These are phyloP conservation scores for Plectrocnemia conspersa DNA, from an alignment of 1,140 invertebrate genomes.

Conservation along the genomic window DNA sequence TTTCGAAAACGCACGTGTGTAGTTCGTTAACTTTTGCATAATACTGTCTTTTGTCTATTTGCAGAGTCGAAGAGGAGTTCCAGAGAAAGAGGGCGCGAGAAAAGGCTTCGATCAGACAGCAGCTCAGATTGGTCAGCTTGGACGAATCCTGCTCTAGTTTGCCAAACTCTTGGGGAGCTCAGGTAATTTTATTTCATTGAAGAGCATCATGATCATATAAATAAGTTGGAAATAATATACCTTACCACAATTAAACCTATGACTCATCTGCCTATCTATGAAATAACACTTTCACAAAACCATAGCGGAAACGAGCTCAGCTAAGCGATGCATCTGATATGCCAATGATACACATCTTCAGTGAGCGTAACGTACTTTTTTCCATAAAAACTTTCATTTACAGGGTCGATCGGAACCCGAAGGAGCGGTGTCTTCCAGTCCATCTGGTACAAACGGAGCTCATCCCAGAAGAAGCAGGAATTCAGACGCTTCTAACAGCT, in stretches of 20 bases:
- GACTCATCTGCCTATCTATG: not conserved
- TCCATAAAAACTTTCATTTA: constrained; percentile 1
- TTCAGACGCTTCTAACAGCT: constrained; percentile 17
- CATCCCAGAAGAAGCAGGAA: constrained; percentile 25
- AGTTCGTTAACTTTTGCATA: too few species aligned
- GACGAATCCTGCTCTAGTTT: constrained; percentile 41
- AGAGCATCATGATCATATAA: not conserved
- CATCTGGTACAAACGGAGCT: constrained; percentile 38
- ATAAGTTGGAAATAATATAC: constrained; percentile 1
- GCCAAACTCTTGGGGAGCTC: constrained; percentile 41
- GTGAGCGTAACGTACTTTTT: not conserved
- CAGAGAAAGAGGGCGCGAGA: constrained; percentile 67
- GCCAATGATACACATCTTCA: too few species aligned
- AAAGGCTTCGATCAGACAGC: constrained; percentile 69
- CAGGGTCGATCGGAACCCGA: constrained; percentile 59
- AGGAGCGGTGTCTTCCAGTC: constrained; percentile 54
- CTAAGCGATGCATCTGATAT: constrained; percentile 3
- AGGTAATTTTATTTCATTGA: constrained; percentile 21
- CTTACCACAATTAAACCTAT: not conserved
- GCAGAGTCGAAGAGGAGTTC: constrained; percentile 66
- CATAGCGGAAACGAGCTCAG: not conserved
- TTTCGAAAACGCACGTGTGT: too few species aligned
- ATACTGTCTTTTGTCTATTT: constrained; percentile 9
- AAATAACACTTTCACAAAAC: constrained; percentile 8
- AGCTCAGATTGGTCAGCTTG: constrained; percentile 62